Percentiles rank a stretch among this genome's conserved stretches.
Conservation (phyloP, 2,797 vertebrate genomes). For the Xiphorhynchus erythropygius region DNA sequence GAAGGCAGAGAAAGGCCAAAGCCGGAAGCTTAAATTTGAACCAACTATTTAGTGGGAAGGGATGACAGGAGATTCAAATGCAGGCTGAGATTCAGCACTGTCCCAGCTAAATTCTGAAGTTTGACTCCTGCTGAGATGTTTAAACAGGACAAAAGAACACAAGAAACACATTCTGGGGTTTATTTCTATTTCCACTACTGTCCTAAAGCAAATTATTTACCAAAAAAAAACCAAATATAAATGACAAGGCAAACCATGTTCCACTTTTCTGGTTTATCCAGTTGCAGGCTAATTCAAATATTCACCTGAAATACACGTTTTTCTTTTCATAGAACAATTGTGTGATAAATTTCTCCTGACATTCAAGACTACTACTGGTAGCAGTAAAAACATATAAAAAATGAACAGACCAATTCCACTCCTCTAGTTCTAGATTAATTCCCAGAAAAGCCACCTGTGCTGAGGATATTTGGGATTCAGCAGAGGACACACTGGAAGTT, state of each 20-base stretch:
- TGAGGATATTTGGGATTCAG: neutral
- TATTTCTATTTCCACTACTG: neutral
- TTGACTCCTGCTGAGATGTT: neutral
- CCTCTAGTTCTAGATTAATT: neutral
- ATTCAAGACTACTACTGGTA: neutral
- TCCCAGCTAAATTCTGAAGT: neutral
- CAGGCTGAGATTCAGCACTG: neutral
- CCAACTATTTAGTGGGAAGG: neutral
- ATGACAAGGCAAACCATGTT: neutral
- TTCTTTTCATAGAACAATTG: neutral
- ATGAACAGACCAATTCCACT: neutral
- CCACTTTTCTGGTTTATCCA: neutral
- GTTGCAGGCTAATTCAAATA: neutral
- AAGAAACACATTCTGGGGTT: neutral
- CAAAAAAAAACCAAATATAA: neutral
- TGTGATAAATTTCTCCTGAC: neutral
- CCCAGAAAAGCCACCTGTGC: neutral
- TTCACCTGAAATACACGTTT: accelerated
- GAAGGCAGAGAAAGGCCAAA: constrained; percentile 2
- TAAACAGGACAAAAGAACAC: neutral
- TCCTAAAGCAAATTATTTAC: neutral
- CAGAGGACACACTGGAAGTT: neutral
- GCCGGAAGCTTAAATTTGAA: neutral
- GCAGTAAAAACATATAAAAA: neutral
- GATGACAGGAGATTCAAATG: neutral